Evolutionary conservation across 1,140 invertebrate genomes (phyloP), one percentile per base, ranked within the genome.

Genomic region (Dreissena polymorpha): DNA sequence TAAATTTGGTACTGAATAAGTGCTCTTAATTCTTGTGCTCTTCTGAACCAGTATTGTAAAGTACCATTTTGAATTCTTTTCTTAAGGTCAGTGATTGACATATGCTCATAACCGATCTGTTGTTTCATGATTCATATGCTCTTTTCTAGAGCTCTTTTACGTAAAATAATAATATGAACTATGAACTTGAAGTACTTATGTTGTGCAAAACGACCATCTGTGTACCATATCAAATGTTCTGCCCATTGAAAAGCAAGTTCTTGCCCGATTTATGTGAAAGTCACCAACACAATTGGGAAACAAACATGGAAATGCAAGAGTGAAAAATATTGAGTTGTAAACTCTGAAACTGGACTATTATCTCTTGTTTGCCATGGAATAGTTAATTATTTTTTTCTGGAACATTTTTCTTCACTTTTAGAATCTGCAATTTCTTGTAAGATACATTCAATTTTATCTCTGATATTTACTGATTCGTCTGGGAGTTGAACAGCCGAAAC

Each of bases 201-300:
- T n/a, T n/a, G n/a, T n/a, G n/a, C n/a, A n/a, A n/a, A n/a, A n/a
- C n/a, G n/a, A n/a, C n/a, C n/a, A 81, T 79, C 83, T 78, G 67
- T 12, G 81, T 60, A 71, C 83, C 86, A 85, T 18, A 86, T 10
- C 27, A 75, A 53, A 76, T 85, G 77, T 8, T 81, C 29, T n/a
- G 71, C 77, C 60, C 57, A 74, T n/a, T 63, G 78, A 85, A 50
- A 5, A 14, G 67, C 72, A 74, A 55, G 72, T 74, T 16, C 23
- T 14, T 8, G 72, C 53, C 21, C 72, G n/a, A 27, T 74, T 74
- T 12, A 74, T 74, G n/a, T 63, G 72, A 27, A 74, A 74, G 53
- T 73, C 71, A 3, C 51, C 71, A 50, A 23, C 50, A 10, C 57
- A 55, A 64, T 39, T 39, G 65, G n/a, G n/a, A n/a, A n/a, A n/a